Evolutionary conservation across 2,113 vertebrate species (phyloP).

Genomic region (Empidonax alnorum): DNA sequence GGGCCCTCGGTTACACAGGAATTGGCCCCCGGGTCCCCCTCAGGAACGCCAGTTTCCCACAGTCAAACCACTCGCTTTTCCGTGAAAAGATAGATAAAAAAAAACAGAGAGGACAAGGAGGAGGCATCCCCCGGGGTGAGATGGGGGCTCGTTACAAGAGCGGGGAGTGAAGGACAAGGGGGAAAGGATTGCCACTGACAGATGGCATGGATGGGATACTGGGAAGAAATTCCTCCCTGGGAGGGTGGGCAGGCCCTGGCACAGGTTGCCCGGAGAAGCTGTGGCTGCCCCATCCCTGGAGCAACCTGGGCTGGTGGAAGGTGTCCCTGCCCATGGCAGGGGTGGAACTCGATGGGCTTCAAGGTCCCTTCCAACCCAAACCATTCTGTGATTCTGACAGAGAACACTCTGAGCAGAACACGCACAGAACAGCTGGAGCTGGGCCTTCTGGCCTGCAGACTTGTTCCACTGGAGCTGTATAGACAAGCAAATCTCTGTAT

Average conservation of each 20-base stretch:
- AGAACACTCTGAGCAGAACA: neutral
- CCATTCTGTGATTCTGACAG: neutral
- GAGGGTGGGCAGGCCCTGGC: neutral
- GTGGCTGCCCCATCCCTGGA: neutral
- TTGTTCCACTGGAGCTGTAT: neutral
- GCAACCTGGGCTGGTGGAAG: neutral
- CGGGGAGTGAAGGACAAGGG: neutral
- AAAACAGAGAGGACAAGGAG: neutral
- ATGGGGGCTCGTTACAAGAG: neutral
- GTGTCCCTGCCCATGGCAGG: neutral
- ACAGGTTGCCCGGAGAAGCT: neutral
- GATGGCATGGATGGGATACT: neutral
- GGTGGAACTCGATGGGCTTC: neutral
- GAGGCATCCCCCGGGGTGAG: neutral
- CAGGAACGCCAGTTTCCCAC: neutral
- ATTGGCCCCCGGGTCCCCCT: no score
- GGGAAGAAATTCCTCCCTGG: neutral
- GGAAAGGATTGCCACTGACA: accelerated
- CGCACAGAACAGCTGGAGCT: accelerated
- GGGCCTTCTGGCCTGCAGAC: neutral
- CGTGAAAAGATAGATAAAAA: neutral
- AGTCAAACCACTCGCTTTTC: neutral
- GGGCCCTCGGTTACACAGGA: accelerated
- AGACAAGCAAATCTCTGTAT: neutral
- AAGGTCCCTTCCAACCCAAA: neutral